Base-by-base conservation (phyloP, 2,797 vertebrate species). In the Gephyroberyx darwinii region DNA sequence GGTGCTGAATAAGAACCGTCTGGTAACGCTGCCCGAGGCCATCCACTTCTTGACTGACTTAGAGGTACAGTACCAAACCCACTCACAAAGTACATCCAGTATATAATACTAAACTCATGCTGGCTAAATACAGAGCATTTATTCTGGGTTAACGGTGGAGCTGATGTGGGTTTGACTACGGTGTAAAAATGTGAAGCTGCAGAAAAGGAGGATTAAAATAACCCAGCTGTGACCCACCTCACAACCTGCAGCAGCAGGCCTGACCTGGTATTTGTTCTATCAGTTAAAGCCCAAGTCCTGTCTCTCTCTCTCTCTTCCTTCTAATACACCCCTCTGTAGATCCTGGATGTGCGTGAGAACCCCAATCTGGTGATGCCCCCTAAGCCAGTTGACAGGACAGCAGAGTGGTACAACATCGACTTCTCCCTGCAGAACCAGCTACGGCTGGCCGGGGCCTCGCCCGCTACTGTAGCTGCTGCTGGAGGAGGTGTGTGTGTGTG, bases 381-480 rank as follows among this genome's bases (percentile, higher is more conserved):
- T 0, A 99, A 99, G 81, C 98, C 97, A 0, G 90, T 93, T 0
- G 97, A 99, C 92, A 89, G 81, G 3, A 88, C 90, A 0, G 92
- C 96, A 0, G 96, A 99, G 90, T 98, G 93, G 93, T 99, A 99
- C 95, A 98, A 99, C 93, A 99, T 99, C 0, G 98, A 99, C 91
- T 99, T 99, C 91, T 99, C 98, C 0, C 92, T 99, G 50, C 98
- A 96, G 90, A 99, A 99, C 92, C 98, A 99, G 88, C 94, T 99
- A 26, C 95, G 96, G 19, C 91, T 98, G 87, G 98, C 98, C 0
- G 98, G 98, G 0, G 98, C 98, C 5, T 98, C 98, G 0, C 96
- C 98, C 0, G 98, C 97, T 8, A 96, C 96, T 0, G 96, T 98
- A 0, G 98, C 97, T 0, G 97, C 98, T 0, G 97, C 97, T 0